Conservation (phyloP, 2,888 invertebrate species). For the Rhorus exstirpatorius region DNA sequence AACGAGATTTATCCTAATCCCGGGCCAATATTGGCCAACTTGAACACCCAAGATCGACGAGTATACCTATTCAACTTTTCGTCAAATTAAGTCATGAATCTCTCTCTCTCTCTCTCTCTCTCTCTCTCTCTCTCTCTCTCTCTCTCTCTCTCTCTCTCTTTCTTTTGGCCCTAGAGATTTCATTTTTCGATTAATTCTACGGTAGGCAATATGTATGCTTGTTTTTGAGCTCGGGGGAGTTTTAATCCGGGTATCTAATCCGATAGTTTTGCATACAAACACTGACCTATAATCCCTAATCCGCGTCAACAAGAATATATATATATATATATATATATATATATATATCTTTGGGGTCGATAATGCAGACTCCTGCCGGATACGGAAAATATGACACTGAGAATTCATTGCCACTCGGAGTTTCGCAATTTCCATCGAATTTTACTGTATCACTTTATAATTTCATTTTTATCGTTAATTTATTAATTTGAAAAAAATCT, state of each 20-base stretch:
- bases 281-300: constrained; percentile 53
- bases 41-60: constrained; percentile 15
- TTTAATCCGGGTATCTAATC: constrained; percentile 61
- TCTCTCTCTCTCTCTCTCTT: too few relatives aligned
- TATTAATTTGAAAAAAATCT: neutral
- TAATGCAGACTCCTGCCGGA: constrained; percentile 37
- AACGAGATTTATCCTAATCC: constrained; percentile 60
- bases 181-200: constrained; percentile 17
- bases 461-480: neutral
- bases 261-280: constrained; percentile 53
- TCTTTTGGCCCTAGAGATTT: constrained; percentile 19
- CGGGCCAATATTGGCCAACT: constrained; percentile 52
- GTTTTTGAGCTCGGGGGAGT: constrained; percentile 18
- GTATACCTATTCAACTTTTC: constrained; percentile 6
- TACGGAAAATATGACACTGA: neutral
- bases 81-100: constrained; percentile 4
- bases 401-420: neutral
- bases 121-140: too few relatives aligned
- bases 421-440: neutral
- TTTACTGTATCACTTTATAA: too few relatives aligned
- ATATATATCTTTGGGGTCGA: constrained; percentile 41
- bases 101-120: neutral
- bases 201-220: constrained; percentile 24
- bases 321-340: too few relatives aligned
- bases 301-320: constrained; percentile 57